phyloP scores from a whole-genome alignment of 2,888 invertebrate genomes.

The Drosophila antonietae region DNA sequence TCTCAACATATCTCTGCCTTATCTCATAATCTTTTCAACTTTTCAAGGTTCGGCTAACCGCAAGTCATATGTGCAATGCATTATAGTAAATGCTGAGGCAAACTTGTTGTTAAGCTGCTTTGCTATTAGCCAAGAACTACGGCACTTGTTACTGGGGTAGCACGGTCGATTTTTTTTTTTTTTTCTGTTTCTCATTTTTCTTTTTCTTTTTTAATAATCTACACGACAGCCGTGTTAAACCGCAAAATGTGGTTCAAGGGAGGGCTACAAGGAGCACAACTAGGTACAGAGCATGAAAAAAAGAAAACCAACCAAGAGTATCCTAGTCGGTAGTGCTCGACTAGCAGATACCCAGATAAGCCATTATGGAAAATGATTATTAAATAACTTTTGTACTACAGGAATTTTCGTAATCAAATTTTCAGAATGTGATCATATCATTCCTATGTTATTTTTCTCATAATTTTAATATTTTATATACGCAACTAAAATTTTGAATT shows the following conservation, averaged over 20 bases:
- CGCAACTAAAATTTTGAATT: too few relatives aligned
- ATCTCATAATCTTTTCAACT: not conserved
- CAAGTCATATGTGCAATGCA: not conserved
- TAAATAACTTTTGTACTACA: too few relatives aligned
- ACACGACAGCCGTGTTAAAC: slow-evolving; percentile 68
- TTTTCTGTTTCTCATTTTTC: not conserved
- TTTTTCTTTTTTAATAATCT: slow-evolving; percentile 55
- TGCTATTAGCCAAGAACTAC: not conserved
- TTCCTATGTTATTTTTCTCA: too few relatives aligned
- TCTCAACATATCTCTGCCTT: not conserved
- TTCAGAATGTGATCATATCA: too few relatives aligned
- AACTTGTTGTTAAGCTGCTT: not conserved
- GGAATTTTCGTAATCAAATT: too few relatives aligned
- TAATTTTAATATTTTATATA: too few relatives aligned
- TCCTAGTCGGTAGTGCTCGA: not conserved
- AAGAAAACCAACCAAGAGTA: not conserved
- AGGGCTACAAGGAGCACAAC: slow-evolving; percentile 12
- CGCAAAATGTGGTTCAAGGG: slow-evolving; percentile 54
- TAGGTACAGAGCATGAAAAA: slow-evolving; percentile 17
- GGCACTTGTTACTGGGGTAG: not conserved
- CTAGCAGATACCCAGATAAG: not conserved
- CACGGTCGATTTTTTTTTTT: slow-evolving; percentile 16
- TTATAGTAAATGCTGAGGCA: not conserved
- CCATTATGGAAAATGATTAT: too few relatives aligned
- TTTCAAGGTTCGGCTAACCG: slow-evolving; percentile 2